These are phyloP conservation scores for Sardina pilchardus DNA, from an alignment of 2,113 vertebrate genomes.

Conservation along the genomic window DNA sequence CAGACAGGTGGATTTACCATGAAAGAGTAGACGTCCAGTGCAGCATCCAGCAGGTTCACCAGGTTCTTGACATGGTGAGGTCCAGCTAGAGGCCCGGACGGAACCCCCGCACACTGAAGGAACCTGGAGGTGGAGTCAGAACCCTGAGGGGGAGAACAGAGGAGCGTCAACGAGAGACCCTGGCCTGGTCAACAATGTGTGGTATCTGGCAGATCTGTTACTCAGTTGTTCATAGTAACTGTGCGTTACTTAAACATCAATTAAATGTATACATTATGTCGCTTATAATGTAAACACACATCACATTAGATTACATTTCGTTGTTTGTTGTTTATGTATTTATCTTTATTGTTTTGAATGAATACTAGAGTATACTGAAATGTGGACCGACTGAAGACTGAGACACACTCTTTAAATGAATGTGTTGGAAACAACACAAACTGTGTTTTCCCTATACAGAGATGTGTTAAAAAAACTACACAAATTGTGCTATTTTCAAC, in stretches of 20 bases:
- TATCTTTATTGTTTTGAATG: not conserved
- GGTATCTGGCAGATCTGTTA: not conserved
- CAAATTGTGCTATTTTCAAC: too few species aligned
- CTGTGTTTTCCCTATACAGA: too few species aligned
- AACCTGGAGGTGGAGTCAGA: slow-evolving; percentile 53
- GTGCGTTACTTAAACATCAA: too few species aligned
- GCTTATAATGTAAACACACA: too few species aligned
- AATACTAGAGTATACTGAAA: not conserved
- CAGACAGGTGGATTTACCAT: slow-evolving; percentile 56
- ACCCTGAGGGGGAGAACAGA: not conserved
- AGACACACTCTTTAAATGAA: too few species aligned
- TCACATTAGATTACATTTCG: too few species aligned
- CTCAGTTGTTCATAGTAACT: not conserved
- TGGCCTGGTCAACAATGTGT: too few species aligned
- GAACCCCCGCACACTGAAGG: slow-evolving; percentile 67
- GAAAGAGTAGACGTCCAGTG: slow-evolving; percentile 68
- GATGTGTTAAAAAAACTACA: too few species aligned
- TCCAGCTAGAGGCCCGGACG: slow-evolving; percentile 40
- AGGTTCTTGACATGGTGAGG: slow-evolving; percentile 58
- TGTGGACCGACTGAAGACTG: not conserved
- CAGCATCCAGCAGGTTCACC: slow-evolving; percentile 60
- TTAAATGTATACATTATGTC: too few species aligned
- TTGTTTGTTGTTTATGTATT: not conserved
- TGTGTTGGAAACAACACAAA: too few species aligned
- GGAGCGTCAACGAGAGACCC: not conserved